Base-by-base conservation (phyloP, 35 echinoderm and acorn worm species). In the Apostichopus californicus region DNA sequence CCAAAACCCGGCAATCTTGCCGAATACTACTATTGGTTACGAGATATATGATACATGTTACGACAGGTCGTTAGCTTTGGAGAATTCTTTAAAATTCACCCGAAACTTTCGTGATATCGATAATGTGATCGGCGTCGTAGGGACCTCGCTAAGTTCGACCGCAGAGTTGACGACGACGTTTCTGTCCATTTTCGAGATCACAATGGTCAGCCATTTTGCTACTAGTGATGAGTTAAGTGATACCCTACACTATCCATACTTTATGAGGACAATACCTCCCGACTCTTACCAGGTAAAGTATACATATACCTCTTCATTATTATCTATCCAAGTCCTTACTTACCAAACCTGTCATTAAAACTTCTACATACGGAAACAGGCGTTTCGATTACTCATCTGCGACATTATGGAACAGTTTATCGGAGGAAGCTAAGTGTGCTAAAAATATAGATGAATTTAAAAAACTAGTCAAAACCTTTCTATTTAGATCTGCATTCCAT, bases 1-100 rank as follows among this genome's bases (percentile, higher is more conserved):
- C 72, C 11, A 14, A 77, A 70, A 91, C 26, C 24, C 5, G 10
- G 46, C 11, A 4, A 91, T 91, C 57, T 57, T 91, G 14, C 68
- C 24, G 53, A 91, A 91, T 57, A 72, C 78, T 3, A 91, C 89
- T 9, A 18, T 91, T 54, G 89, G 89, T 4, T 91, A 77, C 23
- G 89, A 91, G 53, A 91, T 91, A 18, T 91, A 77, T 28, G 89
- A 91, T 78, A 91, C 89, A 8, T 91, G 89, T 57, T 86, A 86
- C 21, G 55, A 52, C 53, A 5, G 52, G 5, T 86, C 82, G 3
- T 7, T 86, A 13, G 55, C 82, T 54, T 60, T 86, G 78, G 23
- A 54, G 11, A 13, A 54, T 10, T 28, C 78, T 13, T 54, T 80
- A 11, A 54, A 80, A 11, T 86, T 86, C 82, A 86, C 82, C 18